Conservation (phyloP, 2,113 vertebrate genomes). For the Cichladusa arquata region DNA sequence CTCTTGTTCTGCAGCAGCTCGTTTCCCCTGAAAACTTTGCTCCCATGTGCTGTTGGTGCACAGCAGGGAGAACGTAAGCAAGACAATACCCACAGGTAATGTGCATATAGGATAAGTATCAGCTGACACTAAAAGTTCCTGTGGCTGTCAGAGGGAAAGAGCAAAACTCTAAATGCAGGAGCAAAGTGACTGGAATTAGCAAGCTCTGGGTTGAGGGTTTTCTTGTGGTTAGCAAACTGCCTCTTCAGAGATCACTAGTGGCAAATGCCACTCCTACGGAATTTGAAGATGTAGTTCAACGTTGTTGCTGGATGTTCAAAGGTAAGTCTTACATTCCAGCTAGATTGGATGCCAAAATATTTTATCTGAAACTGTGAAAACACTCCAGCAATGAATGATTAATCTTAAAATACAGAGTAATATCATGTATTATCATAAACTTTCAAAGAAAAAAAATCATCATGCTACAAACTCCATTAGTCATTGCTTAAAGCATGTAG, state of each 20-base stretch:
- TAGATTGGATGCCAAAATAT: neutral
- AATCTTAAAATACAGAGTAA: neutral
- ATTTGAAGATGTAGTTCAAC: neutral
- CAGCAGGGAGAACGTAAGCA: neutral
- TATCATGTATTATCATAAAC: neutral
- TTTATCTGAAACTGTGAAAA: neutral
- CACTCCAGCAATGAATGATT: neutral
- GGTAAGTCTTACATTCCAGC: neutral
- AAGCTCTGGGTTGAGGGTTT: neutral
- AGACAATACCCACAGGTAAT: neutral
- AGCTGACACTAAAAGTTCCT: neutral
- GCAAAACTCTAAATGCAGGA: neutral
- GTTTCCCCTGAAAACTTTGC: neutral
- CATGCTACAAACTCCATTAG: neutral
- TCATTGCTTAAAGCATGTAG: neutral
- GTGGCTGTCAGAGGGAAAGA: neutral
- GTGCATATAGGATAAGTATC: rapidly evolving
- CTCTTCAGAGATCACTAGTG: neutral
- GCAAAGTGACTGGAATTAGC: neutral
- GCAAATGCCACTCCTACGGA: neutral
- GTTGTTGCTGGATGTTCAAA: neutral
- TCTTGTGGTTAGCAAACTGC: neutral
- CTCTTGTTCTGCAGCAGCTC: neutral
- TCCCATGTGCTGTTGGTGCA: neutral
- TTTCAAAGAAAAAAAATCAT: neutral